Percentiles rank a stretch among this genome's conserved stretches.
These are phyloP conservation scores for Lutjanus campechanus DNA, from an alignment of 2,797 vertebrate genomes.

Conservation along the genomic window DNA sequence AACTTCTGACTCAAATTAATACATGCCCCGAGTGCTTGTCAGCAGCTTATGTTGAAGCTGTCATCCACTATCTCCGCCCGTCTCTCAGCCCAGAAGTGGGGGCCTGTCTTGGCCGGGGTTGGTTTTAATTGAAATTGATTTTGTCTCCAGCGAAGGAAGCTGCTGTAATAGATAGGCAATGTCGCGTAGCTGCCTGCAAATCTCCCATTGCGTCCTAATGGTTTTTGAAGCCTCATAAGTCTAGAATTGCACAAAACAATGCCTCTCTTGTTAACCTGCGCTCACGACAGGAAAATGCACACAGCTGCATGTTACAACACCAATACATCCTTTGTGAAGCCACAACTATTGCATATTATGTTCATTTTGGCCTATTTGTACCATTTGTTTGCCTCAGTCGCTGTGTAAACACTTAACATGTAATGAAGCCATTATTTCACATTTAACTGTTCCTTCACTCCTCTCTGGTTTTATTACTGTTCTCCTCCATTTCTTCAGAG, in stretches of 20 bases:
- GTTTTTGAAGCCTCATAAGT: constrained; percentile 48
- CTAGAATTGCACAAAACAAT: constrained; percentile 48
- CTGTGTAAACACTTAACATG: constrained; percentile 17
- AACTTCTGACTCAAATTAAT: constrained; percentile 58
- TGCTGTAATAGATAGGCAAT: constrained; percentile 73
- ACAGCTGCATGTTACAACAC: neutral
- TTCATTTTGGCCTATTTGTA: constrained; percentile 33
- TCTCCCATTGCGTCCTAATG: constrained; percentile 57
- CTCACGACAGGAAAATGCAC: neutral
- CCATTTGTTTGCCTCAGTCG: constrained; percentile 32
- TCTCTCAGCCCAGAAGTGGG: constrained; percentile 47
- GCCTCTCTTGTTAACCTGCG: constrained; percentile 39
- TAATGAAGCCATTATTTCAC: constrained; percentile 47
- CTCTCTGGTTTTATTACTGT: constrained; percentile 39
- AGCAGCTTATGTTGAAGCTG: constrained; percentile 52
- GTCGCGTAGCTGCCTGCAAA: constrained; percentile 51
- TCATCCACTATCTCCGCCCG: constrained; percentile 51
- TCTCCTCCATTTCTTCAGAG: constrained; percentile 6
- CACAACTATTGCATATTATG: constrained; percentile 28
- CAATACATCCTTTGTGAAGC: constrained; percentile 8
- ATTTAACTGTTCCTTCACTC: constrained; percentile 16
- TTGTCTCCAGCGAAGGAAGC: constrained; percentile 72
- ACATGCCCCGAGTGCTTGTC: constrained; percentile 49
- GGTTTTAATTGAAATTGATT: constrained; percentile 87
- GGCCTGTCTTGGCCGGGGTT: constrained; percentile 50